Evolutionary conservation across 2,888 invertebrate species (phyloP).

Genomic region (Beris morrisii): DNA sequence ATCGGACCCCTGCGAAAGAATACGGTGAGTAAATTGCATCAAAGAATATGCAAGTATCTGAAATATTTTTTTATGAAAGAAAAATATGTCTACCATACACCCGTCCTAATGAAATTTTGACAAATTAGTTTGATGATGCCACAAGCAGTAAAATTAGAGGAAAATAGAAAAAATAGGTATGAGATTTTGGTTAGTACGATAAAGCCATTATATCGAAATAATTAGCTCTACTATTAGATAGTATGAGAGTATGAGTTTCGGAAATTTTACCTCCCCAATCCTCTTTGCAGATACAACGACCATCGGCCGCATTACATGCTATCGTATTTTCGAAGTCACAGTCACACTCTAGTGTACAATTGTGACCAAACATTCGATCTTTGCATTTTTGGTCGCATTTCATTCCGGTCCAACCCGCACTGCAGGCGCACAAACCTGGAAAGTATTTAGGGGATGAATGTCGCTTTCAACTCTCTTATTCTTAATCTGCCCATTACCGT

Average conservation of each 20-base stretch:
- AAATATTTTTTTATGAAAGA: conserved; percentile 1
- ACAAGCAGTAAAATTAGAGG: not conserved
- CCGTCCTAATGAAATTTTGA: not conserved
- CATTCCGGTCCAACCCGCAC: conserved; percentile 77
- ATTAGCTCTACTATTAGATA: not conserved
- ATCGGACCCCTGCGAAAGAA: conserved; percentile 68
- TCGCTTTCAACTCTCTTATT: too few relatives aligned
- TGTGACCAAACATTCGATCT: conserved; percentile 75
- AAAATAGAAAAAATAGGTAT: not conserved
- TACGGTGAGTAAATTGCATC: not conserved
- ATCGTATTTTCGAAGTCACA: conserved; percentile 71
- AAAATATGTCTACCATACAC: conserved; percentile 5
- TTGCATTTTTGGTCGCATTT: conserved; percentile 77
- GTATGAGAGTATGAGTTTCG: not conserved
- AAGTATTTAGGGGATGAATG: not conserved
- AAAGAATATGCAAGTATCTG: too few relatives aligned
- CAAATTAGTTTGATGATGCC: not conserved
- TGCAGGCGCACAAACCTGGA: conserved; percentile 70
- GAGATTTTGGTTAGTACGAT: not conserved
- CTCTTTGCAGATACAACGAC: conserved; percentile 79
- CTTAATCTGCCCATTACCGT: conserved; percentile 59
- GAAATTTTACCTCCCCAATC: conserved; percentile 72
- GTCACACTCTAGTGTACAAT: conserved; percentile 75
- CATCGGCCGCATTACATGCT: conserved; percentile 81
- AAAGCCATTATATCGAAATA: not conserved